These are phyloP conservation scores for Tetrax tetrax DNA, from an alignment of 2,113 vertebrate genomes.

Conservation along the genomic window DNA sequence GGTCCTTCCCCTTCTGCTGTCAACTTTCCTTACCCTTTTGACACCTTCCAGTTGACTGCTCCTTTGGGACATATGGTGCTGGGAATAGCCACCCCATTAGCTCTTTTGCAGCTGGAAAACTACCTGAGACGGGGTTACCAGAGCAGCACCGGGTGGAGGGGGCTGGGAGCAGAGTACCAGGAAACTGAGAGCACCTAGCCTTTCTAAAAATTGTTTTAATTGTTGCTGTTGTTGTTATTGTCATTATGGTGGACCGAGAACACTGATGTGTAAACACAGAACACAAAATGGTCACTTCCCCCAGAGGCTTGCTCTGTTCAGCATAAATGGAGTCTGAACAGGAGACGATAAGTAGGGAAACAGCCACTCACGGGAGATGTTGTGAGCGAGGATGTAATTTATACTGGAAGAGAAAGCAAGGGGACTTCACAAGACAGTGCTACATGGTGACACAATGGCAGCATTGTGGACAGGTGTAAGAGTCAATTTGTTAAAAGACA, in stretches of 20 bases:
- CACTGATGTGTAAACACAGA: neutral
- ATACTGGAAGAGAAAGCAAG: neutral
- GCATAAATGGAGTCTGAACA: neutral
- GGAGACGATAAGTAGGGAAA: neutral
- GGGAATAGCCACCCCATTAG: neutral
- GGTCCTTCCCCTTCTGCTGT: neutral
- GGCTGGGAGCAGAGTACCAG: neutral
- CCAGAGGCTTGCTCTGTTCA: neutral
- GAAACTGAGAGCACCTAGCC: neutral
- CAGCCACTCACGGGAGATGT: neutral
- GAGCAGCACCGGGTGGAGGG: neutral
- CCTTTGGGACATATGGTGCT: neutral
- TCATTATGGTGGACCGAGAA: neutral
- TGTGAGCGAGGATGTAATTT: neutral
- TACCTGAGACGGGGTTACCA: neutral
- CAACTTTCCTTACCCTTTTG: neutral
- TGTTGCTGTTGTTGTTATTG: neutral
- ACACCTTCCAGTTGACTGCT: neutral
- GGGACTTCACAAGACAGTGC: neutral
- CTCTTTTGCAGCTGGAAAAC: neutral
- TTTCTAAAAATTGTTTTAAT: neutral
- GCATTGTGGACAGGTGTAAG: neutral
- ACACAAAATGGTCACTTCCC: neutral
- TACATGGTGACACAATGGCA: neutral
- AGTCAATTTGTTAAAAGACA: neutral